These are phyloP conservation scores for Gryllus longicercus DNA, from an alignment of 2,888 invertebrate species.

Conservation along the genomic window DNA sequence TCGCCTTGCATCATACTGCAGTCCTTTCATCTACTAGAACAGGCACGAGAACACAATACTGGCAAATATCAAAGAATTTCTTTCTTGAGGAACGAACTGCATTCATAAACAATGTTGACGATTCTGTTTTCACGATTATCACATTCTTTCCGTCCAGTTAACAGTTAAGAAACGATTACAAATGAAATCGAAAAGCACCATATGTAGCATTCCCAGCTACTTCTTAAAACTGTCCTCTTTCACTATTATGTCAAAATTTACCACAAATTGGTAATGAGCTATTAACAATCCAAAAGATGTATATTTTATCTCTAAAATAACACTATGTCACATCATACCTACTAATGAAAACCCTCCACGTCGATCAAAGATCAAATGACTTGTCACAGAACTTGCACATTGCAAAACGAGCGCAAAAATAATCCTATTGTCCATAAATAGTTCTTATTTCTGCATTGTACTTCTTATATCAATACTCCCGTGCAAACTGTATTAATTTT, in stretches of 20 bases:
- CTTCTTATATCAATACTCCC: not conserved
- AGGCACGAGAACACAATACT: not conserved
- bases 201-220: not conserved
- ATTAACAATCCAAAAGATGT: not conserved
- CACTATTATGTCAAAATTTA: not conserved
- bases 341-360: constrained; percentile 28
- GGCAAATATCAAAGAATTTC: not conserved
- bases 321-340: not conserved
- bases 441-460: not conserved
- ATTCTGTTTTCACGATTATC: not conserved
- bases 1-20: constrained; percentile 64
- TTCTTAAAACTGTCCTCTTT: not conserved
- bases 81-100: not conserved
- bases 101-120: not conserved
- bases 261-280: not conserved
- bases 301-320: not conserved
- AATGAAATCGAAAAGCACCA: not conserved
- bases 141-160: not conserved
- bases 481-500: not conserved
- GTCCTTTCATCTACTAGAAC: constrained; percentile 21
- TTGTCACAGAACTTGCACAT: not conserved
- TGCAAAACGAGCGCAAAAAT: too few relatives aligned
- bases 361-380: constrained; percentile 25
- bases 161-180: not conserved
- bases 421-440: too few relatives aligned